These are phyloP conservation scores for Rhopilema esculentum DNA, from an alignment of 30 jellyfish, hydroid and myxozoan genomes.

Conservation along the genomic window DNA sequence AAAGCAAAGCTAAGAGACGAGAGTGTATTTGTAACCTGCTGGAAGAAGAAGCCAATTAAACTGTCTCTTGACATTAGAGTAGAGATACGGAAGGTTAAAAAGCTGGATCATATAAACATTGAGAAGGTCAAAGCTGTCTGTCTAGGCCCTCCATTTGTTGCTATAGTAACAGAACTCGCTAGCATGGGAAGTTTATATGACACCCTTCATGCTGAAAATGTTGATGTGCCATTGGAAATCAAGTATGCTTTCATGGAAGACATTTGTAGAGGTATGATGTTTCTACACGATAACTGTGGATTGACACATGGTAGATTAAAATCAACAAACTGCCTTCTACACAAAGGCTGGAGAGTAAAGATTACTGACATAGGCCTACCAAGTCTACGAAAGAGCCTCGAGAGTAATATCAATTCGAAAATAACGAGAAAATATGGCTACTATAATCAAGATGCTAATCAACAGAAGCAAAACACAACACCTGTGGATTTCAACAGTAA, in stretches of 20 bases:
- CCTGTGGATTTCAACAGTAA: constrained; percentile 51
- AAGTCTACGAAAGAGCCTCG: constrained; percentile 44
- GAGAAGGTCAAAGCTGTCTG: constrained; percentile 80
- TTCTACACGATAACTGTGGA: constrained; percentile 66
- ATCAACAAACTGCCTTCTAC: constrained; percentile 90
- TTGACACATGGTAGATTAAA: constrained; percentile 89
- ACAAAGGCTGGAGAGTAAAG: constrained; percentile 95
- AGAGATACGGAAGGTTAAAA: constrained; percentile 69
- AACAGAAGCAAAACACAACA: constrained; percentile 28
- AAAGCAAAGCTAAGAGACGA: constrained; percentile 48
- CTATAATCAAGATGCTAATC: not conserved
- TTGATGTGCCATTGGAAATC: constrained; percentile 84
- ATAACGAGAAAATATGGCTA: not conserved
- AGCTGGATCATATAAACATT: constrained; percentile 73
- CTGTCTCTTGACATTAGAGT: constrained; percentile 72
- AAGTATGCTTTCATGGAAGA: constrained; percentile 87
- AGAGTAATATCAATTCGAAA: not conserved
- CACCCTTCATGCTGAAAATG: constrained; percentile 72
- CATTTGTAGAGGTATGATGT: constrained; percentile 91
- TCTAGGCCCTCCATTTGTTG: constrained; percentile 80
- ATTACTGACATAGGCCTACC: constrained; percentile 83
- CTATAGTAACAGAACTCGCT: constrained; percentile 77
- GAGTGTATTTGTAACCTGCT: constrained; percentile 68
- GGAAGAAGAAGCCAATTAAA: constrained; percentile 69
- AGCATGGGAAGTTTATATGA: constrained; percentile 93